Percentiles rank a stretch among this genome's conserved stretches.
These are phyloP conservation scores for rat (Rattus norvegicus) DNA, from an alignment of 2,113 vertebrate genomes.

Conservation along the genomic window GRCr8 NC_086027.1:2013501-2014000, in stretches of 20 bases:
- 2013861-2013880: not conserved
- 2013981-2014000: not conserved
- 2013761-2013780: not conserved
- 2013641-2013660: not conserved
- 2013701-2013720: not conserved
- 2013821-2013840: not conserved
- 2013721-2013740: not conserved
- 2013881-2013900: no score
- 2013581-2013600: not conserved
- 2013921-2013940: not conserved
- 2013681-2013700: not conserved
- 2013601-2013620: not conserved
- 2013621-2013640: not conserved
- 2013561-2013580: no score
- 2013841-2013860: not conserved
- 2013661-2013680: not conserved
- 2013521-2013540: not conserved
- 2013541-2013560: not conserved
- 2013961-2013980: not conserved
- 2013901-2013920: no score
- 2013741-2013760: not conserved
- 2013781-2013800: not conserved
- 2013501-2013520: not conserved
- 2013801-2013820: not conserved
- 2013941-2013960: no score